A percentile compares a stretch with the other conserved stretches of the same genome.
Conservation (phyloP, 2,113 vertebrate species). For the Murina feae region DNA sequence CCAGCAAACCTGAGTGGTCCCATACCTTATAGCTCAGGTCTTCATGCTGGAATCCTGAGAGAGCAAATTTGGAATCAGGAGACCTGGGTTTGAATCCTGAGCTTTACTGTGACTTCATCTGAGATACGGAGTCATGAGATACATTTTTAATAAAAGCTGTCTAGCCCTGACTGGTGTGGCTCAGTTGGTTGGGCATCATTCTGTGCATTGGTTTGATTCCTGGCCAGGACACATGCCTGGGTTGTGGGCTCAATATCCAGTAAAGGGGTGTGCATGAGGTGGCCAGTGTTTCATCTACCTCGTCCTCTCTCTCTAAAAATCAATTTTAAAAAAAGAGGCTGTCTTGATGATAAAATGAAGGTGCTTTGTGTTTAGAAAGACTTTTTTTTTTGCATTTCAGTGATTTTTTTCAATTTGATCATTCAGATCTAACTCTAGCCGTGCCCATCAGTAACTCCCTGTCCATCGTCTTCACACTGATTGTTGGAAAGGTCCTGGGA, state of each 20-base stretch:
- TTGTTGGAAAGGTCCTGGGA: constrained; percentile 92
- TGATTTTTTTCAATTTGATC: background rate
- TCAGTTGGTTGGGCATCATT: background rate
- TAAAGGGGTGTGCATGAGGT: background rate
- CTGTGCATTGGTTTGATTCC: background rate
- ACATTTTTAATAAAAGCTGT: background rate
- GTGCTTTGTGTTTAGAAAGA: constrained; percentile 5
- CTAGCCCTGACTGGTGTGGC: background rate
- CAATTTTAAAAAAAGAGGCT: background rate
- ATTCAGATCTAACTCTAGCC: constrained; percentile 91
- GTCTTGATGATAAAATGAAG: background rate
- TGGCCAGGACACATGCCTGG: background rate
- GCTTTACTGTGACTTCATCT: background rate
- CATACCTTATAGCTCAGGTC: background rate
- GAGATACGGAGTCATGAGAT: background rate
- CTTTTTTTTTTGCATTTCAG: constrained; percentile 26
- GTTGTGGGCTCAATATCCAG: background rate
- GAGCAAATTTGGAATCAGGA: background rate
- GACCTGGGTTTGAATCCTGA: background rate
- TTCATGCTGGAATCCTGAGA: background rate
- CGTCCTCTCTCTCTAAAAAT: background rate
- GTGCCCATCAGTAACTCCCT: constrained; percentile 95
- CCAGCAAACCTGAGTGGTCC: background rate
- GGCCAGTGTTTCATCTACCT: background rate
- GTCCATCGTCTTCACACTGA: constrained; percentile 89